Percentiles rank a stretch among this genome's conserved stretches.
Conservation (phyloP, 2,888 invertebrate species). For the Tenthredo amoena region DNA sequence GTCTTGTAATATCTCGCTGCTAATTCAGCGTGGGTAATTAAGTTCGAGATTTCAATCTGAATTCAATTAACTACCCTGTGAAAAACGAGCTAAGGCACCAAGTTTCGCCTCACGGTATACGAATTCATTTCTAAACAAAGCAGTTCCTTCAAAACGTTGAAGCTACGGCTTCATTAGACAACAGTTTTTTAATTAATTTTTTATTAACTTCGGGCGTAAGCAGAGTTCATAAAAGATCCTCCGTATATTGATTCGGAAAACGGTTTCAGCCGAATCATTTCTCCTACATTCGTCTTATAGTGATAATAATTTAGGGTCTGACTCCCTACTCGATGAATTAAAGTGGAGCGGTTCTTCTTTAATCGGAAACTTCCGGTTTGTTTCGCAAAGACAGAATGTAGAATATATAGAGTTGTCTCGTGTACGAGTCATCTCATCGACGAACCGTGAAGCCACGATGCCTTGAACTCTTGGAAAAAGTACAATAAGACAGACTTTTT, state of each 20-base stretch:
- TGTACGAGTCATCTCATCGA: conserved; percentile 41
- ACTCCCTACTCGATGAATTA: not conserved
- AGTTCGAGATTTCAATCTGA: conserved; percentile 39
- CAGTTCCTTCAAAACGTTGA: not conserved
- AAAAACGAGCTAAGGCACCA: conserved; percentile 11
- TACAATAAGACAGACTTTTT: not conserved
- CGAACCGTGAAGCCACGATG: conserved; percentile 41
- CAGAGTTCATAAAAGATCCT: not conserved
- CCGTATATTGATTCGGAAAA: not conserved
- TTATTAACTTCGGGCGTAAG: not conserved
- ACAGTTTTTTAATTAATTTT: not conserved
- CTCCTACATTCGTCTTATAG: not conserved
- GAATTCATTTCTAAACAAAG: conserved; percentile 30
- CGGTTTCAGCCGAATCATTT: not conserved
- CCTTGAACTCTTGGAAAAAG: conserved; percentile 24
- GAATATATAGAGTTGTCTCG: not conserved
- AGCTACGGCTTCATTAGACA: not conserved
- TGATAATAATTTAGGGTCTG: not conserved
- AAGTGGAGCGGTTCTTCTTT: conserved; percentile 10
- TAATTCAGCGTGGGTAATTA: conserved; percentile 35
- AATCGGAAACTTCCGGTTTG: conserved; percentile 43
- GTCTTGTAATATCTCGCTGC: not conserved
- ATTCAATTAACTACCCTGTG: conserved; percentile 36
- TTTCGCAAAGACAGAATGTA: conserved; percentile 44
- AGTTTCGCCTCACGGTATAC: conserved; percentile 13